Evolutionary conservation across 2,113 vertebrate species (phyloP).

Genomic region (Etia nguti): DNA sequence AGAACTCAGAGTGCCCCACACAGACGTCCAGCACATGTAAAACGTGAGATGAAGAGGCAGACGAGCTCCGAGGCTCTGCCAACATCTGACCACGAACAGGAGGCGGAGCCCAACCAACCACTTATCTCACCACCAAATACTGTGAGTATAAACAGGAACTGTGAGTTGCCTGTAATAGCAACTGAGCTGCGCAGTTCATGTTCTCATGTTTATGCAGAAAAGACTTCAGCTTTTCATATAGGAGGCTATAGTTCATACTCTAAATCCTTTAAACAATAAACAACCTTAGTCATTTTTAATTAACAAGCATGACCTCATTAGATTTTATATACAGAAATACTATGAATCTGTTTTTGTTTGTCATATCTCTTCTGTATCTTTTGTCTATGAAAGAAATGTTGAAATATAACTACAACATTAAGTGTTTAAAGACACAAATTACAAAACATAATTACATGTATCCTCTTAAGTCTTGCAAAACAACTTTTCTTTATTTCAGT

Average conservation of each 20-base stretch:
- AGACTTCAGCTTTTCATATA: neutral
- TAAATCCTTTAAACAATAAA: neutral
- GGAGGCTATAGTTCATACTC: neutral
- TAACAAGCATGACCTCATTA: neutral
- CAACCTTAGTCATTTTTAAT: neutral
- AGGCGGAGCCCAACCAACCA: constrained; percentile 6
- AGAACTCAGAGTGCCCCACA: constrained; percentile 87
- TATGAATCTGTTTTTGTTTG: neutral
- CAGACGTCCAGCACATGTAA: constrained; percentile 44
- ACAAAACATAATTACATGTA: neutral
- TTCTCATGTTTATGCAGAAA: neutral
- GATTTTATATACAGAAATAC: neutral
- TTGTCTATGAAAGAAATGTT: neutral
- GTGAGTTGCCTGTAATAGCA: neutral
- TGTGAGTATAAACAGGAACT: constrained; percentile 45
- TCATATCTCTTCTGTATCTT: neutral
- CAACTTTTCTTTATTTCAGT: neutral
- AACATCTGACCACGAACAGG: neutral
- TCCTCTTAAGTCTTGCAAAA: neutral
- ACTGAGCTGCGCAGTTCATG: neutral
- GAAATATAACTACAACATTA: neutral
- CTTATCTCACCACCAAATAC: constrained; percentile 49
- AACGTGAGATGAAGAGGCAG: constrained; percentile 52
- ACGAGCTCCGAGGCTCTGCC: constrained; percentile 48
- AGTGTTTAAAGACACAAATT: neutral